These are phyloP conservation scores for Diplogasteroides magnus DNA, from an alignment of 1,140 invertebrate species.

Conservation along the genomic window DNA sequence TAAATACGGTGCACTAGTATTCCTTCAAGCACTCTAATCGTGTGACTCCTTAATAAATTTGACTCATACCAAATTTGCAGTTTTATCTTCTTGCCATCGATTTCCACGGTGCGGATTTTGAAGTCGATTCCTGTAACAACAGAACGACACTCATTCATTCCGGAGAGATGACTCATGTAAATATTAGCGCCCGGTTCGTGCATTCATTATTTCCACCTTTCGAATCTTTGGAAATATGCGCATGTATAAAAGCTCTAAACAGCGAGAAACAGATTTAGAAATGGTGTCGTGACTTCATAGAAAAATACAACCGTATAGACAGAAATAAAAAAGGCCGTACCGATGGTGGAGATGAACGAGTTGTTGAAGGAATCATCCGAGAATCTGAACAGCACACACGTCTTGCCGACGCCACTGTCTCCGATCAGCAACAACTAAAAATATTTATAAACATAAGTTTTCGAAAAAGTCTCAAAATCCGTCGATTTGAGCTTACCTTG, in stretches of 20 bases:
- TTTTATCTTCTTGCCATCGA: conserved; percentile 87
- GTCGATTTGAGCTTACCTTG: conserved; percentile 15
- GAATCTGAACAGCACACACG: conserved; percentile 96
- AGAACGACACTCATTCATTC: too few species aligned
- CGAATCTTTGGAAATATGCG: background rate
- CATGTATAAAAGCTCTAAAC: background rate
- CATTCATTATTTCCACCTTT: too few species aligned
- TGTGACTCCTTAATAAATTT: background rate
- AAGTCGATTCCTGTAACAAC: conserved; percentile 98
- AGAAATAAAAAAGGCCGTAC: conserved; percentile 61
- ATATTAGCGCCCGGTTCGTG: too few species aligned
- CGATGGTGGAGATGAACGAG: conserved; percentile 97
- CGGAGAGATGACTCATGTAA: too few species aligned
- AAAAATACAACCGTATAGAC: too few species aligned
- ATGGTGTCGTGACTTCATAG: background rate
- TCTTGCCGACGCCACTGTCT: conserved; percentile 97
- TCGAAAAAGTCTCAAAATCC: conserved; percentile 2
- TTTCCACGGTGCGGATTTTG: conserved; percentile 99
- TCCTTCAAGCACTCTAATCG: too few species aligned
- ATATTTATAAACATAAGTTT: conserved; percentile 65
- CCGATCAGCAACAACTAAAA: conserved; percentile 92
- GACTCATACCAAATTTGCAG: conserved; percentile 75
- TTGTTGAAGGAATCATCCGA: conserved; percentile 99
- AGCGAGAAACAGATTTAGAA: background rate
- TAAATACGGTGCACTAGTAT: too few species aligned